Base-by-base conservation (phyloP, 2,113 vertebrate species). In the Cariama cristata region DNA sequence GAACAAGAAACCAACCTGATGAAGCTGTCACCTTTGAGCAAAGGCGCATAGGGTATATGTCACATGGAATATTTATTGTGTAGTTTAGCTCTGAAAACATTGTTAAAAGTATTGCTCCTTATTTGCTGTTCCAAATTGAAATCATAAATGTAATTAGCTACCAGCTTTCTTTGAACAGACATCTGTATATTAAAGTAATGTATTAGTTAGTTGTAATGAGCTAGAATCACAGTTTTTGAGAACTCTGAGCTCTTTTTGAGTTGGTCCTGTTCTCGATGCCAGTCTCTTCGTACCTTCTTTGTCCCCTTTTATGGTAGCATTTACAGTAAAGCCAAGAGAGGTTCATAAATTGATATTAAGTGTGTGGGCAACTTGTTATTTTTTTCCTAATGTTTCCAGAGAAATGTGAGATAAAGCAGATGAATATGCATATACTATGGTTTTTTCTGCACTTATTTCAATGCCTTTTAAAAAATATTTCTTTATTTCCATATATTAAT, bases 91-190 rank as follows among this genome's bases (percentile, higher is more conserved):
- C 80, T 62, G 86, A 90, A 98, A 97, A 77, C 33, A 30, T 19
- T 58, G 44, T 67, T 84, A 50, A 24, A 93, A 93, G 11, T 86
- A 62, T 16, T 79, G 44, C 67, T 91, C 28, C 75, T 83, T 72
- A 77, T 67, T 95, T 97, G 79, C 60, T 90, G 76, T 96, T 97
- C 86, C 94, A 93, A 76, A 89, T 63, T 32, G 91, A 88, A 94
- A 96, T 64, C 19, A 5, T 58, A 62, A 62, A 60, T 6, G 38
- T 82, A 47, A 66, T 81, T 79, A 91, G 62, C 66, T 86, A 32
- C 76, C 59, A 56, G n/a, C 75, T 96, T 88, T 66, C 75, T 87
- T 87, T 86, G 44, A 93, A 42, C 68, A 69, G 55, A 26, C 5
- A 1, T 45, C 74, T 2, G 1, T 77, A 21, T 85, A 27, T 69